Base-by-base conservation (phyloP, 37 sponge, comb jelly and placozoan genomes). In the Haliclona indistincta region DNA sequence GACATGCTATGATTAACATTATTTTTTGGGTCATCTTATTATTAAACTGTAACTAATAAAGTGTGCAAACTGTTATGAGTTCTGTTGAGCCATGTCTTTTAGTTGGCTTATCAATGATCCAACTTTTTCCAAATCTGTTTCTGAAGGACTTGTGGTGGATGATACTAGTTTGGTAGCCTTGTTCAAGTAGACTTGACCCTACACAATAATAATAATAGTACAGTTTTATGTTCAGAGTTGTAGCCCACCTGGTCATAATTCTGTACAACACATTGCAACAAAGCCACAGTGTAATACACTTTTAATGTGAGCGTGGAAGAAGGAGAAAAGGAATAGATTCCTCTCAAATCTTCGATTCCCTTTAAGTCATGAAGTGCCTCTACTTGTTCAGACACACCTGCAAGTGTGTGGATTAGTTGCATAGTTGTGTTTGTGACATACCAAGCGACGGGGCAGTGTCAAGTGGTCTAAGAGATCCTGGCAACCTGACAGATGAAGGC, bases 361-460 rank as follows among this genome's bases (percentile, higher is more conserved):
- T 84, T 74, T 4, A 90, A 74, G 74, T 76, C 76, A 60, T 76
- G 81, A 5, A 53, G 35, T 23, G 84, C 91, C 64, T 90, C 91
- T 19, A 85, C 91, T 23, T 63, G 55, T 47, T 81, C 76, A 10
- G 84, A 76, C 17, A 77, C 81, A 51, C 80, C 85, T 73, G 79
- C 49, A 40, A 60, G 69, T 43, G 55, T 39, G 37, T 37, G 35
- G 41, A 38, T 35, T 11, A 49, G 52, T 49, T 49, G 15, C 11
- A 49, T 19, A 17, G 52, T 60, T 26, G 32, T 7, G 62, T 60
- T 29, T 60, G 62, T 30, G 13, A 7, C 49, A 17, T 47, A 58
- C 60, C n/a, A 6, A 58, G 7, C 60, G 60, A 25, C 11, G 13
- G 6, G 25, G n/a, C n/a, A 20, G 6, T 58, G 28, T 58, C 60